Evolutionary conservation across 1,140 invertebrate genomes (phyloP).

Genomic region (Leptestheria dahalacensis): DNA sequence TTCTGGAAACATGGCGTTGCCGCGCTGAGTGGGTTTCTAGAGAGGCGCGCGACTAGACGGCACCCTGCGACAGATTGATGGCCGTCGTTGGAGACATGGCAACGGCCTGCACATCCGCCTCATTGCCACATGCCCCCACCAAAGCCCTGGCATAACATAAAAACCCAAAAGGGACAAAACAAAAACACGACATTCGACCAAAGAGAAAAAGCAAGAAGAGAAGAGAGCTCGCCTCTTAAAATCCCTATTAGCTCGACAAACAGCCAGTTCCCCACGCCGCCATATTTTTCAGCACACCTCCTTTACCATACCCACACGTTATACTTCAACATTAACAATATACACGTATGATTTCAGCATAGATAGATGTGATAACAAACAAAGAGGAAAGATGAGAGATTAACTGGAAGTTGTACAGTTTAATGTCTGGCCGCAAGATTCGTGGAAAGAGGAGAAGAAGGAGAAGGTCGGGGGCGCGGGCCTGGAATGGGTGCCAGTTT

Average conservation of each 20-base stretch:
- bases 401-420: too few species aligned
- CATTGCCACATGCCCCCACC: too few species aligned
- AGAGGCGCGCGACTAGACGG: constrained; percentile 1
- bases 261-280: background rate
- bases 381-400: too few species aligned
- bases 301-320: too few species aligned
- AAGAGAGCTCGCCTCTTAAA: background rate
- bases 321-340: too few species aligned
- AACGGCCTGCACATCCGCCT: constrained; percentile 1
- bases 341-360: too few species aligned
- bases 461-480: too few species aligned
- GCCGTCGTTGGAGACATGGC: constrained; percentile 11
- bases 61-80: constrained; percentile 9
- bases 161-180: background rate
- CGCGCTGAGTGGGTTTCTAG: background rate
- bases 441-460: too few species aligned
- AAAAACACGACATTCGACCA: background rate
- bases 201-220: background rate
- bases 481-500: background rate
- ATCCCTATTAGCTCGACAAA: background rate
- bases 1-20: background rate
- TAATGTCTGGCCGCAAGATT: too few species aligned
- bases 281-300: background rate
- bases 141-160: too few species aligned
- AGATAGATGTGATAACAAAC: too few species aligned